phyloP scores from a whole-genome alignment of 1,140 invertebrate genomes.

The Ruditapes philippinarum region DNA sequence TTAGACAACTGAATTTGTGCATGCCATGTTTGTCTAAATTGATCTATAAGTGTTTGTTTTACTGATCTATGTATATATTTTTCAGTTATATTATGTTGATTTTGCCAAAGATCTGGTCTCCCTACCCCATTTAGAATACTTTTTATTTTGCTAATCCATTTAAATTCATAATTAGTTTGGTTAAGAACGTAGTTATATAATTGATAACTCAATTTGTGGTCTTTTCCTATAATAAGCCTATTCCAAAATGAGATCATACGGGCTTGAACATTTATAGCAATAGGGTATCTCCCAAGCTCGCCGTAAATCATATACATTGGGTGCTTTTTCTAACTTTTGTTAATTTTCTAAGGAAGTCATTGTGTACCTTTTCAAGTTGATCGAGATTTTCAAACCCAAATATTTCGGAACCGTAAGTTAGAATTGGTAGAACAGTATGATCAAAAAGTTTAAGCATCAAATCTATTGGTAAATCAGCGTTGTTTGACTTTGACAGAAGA shows the following conservation, averaged over 20 bases:
- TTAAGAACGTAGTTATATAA: slow-evolving; percentile 6
- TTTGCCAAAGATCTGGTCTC: not conserved
- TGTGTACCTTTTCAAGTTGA: slow-evolving; percentile 10
- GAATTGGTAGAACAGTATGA: slow-evolving; percentile 9
- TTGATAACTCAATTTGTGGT: not conserved
- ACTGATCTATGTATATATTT: slow-evolving; percentile 1
- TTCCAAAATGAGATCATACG: slow-evolving; percentile 32
- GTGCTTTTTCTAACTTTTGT: slow-evolving; percentile 3
- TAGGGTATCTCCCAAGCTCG: slow-evolving; percentile 28
- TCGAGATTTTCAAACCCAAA: slow-evolving; percentile 8
- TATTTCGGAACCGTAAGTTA: slow-evolving; percentile 35
- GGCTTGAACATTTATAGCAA: not conserved
- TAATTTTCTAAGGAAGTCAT: slow-evolving; percentile 15
- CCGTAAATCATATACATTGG: slow-evolving; percentile 25
- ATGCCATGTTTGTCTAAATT: slow-evolving; percentile 1
- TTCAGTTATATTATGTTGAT: not conserved
- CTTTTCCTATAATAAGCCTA: not conserved
- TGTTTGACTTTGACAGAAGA: slow-evolving; percentile 1
- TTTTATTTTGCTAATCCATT: slow-evolving; percentile 29
- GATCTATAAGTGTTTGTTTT: slow-evolving; percentile 1
- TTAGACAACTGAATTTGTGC: not conserved
- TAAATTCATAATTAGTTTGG: not conserved
- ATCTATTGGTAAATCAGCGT: not conserved
- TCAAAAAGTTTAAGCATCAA: slow-evolving; percentile 17
- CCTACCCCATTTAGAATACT: not conserved